These are phyloP conservation scores for Riptortus pedestris DNA, from an alignment of 1,140 invertebrate genomes.

Conservation along the genomic window DNA sequence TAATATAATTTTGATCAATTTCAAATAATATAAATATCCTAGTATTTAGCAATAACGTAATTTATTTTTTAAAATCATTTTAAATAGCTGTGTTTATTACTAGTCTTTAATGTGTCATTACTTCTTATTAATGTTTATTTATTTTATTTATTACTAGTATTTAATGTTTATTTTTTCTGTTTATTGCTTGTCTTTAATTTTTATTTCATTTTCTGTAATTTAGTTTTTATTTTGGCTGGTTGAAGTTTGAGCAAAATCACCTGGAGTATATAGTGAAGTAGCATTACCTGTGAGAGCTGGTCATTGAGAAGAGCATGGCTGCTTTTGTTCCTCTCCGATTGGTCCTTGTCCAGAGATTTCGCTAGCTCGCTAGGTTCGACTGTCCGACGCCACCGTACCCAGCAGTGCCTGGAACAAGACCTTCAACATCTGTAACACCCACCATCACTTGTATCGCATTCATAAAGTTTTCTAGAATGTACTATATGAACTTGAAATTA, in stretches of 20 bases:
- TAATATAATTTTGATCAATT: no score
- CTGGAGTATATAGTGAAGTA: slow-evolving; percentile 17
- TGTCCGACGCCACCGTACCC: slow-evolving; percentile 36
- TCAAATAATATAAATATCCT: no score
- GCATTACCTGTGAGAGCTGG: slow-evolving; percentile 24
- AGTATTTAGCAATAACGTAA: no score
- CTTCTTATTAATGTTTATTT: neutral
- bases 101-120: neutral
- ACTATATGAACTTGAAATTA: no score
- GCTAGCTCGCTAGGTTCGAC: slow-evolving; percentile 34
- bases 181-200: neutral
- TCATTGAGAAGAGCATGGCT: slow-evolving; percentile 27
- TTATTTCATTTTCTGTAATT: neutral
- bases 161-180: neutral
- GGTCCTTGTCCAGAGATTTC: slow-evolving; percentile 36
- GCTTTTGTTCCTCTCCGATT: slow-evolving; percentile 33
- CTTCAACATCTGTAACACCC: neutral
- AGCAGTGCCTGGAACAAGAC: slow-evolving; percentile 36
- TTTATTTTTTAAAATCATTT: no score
- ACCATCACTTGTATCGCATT: no score
- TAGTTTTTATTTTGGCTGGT: neutral
- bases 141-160: no score
- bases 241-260: neutral
- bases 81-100: no score
- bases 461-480: no score